phyloP scores from a whole-genome alignment of 2,888 invertebrate genomes.

The Synanthedon myopaeformis region DNA sequence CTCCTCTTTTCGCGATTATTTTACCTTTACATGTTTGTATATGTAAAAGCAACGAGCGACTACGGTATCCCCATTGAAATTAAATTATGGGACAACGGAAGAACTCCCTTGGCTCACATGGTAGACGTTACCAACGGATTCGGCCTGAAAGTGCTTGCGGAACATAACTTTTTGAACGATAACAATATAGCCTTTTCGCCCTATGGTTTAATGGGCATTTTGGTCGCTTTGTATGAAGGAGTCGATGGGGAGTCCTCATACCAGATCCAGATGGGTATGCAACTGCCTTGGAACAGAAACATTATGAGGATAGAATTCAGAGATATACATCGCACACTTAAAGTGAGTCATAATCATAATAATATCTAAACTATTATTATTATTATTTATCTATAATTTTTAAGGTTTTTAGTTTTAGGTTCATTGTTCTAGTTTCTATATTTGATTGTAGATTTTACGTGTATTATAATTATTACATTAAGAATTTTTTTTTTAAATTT shows the following conservation, averaged over 20 bases:
- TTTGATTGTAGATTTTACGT: too few species aligned
- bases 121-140: slow-evolving; percentile 84
- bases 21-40: slow-evolving; percentile 19
- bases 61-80: slow-evolving; percentile 56
- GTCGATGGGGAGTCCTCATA: slow-evolving; percentile 78
- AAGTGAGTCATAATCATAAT: slow-evolving; percentile 67
- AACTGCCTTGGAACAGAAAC: slow-evolving; percentile 79
- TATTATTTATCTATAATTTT: too few species aligned
- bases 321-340: slow-evolving; percentile 84
- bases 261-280: slow-evolving; percentile 78
- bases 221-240: slow-evolving; percentile 84
- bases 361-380: not conserved
- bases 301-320: slow-evolving; percentile 82
- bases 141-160: slow-evolving; percentile 76
- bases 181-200: slow-evolving; percentile 89
- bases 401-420: too few species aligned
- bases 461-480: too few species aligned
- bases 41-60: slow-evolving; percentile 22
- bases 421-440: too few species aligned
- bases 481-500: too few species aligned
- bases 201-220: slow-evolving; percentile 82
- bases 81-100: slow-evolving; percentile 52
- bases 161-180: slow-evolving; percentile 78
- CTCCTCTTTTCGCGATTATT: slow-evolving; percentile 10
- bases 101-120: slow-evolving; percentile 78